Conservation (phyloP, 2,888 invertebrate genomes). For the Endomychus coccineus region DNA sequence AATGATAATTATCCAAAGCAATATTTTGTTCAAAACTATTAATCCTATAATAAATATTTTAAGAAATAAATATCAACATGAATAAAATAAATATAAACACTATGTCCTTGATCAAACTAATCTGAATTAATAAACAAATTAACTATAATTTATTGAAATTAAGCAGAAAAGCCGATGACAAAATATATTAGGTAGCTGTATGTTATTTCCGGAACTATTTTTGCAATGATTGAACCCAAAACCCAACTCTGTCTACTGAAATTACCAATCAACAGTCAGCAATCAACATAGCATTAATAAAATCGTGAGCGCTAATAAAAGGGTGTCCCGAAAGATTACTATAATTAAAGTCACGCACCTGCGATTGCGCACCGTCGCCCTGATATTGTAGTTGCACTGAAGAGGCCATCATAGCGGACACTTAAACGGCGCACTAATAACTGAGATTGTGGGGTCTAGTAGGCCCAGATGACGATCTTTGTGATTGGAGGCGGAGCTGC, state of each 20-base stretch:
- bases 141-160: not conserved
- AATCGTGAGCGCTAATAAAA: constrained; percentile 39
- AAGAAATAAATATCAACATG: no score
- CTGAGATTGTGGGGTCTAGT: constrained; percentile 39
- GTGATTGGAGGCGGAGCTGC: constrained; percentile 38
- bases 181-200: not conserved
- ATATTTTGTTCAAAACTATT: no score
- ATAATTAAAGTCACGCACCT: constrained; percentile 42
- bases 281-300: constrained; percentile 32
- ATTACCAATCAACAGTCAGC: constrained; percentile 20
- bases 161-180: not conserved
- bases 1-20: no score
- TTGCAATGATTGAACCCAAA: constrained; percentile 17
- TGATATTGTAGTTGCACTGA: constrained; percentile 37
- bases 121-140: not conserved
- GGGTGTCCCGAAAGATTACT: constrained; percentile 39
- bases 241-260: constrained; percentile 14
- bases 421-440: constrained; percentile 44
- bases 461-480: constrained; percentile 39
- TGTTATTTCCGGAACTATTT: constrained; percentile 1
- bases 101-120: no score
- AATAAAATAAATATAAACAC: no score
- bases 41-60: no score
- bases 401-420: constrained; percentile 40
- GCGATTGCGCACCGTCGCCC: constrained; percentile 39